A percentile compares a stretch with the other conserved stretches of the same genome.
phyloP scores from a whole-genome alignment of 2,113 vertebrate species.

The Cottus gobio region DNA sequence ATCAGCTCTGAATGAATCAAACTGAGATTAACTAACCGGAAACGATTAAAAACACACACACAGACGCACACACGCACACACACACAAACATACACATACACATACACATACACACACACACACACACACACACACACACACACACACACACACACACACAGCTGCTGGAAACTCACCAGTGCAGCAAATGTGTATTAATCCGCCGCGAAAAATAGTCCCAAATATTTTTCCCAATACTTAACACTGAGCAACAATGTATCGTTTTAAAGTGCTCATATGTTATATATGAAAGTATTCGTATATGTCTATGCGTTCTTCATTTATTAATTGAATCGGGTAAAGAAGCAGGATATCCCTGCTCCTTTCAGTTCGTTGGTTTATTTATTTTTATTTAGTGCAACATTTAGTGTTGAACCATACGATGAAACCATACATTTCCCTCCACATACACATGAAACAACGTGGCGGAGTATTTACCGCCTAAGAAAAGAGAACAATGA shows the following conservation, averaged over 20 bases:
- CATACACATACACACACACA: no score
- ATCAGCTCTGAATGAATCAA: no score
- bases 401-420: background rate
- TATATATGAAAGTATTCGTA: background rate
- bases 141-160: no score
- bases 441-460: background rate
- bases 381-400: background rate
- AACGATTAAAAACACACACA: no score
- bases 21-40: no score
- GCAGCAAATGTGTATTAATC: background rate
- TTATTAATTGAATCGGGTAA: background rate
- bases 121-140: no score
- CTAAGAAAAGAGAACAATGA: slow-evolving; percentile 17
- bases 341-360: background rate
- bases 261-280: background rate
- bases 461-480: background rate
- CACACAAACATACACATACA: no score
- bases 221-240: slow-evolving; percentile 8
- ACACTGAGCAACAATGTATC: slow-evolving; percentile 4
- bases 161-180: slow-evolving; percentile 2
- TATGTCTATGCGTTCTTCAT: background rate
- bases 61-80: no score
- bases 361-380: slow-evolving; percentile 2
- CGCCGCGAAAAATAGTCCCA: background rate
- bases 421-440: background rate